Base-by-base conservation (phyloP, 2,113 vertebrate genomes). In the Triplophysa rosa region DNA sequence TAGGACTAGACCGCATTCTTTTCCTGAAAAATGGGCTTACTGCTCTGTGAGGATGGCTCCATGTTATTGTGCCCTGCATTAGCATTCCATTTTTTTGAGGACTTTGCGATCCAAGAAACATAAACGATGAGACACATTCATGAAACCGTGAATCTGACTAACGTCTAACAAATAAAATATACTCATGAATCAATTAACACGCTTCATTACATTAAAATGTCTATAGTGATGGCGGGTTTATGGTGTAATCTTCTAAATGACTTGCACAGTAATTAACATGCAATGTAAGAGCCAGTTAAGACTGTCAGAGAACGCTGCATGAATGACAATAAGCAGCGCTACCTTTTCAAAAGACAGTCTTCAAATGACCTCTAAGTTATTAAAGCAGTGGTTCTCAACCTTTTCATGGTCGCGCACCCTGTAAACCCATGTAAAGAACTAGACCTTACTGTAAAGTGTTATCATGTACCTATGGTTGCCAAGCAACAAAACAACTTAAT, bases 211-310 rank as follows among this genome's bases (percentile, higher is more conserved):
- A 67, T 17, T 68, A 61, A 74, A 78, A 72, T 70, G 59, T 52
- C 69, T 68, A 52, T 12, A 66, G 42, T 64, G 26, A 68, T 66
- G 23, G 47, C 24, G 26, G 11, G 24, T 61, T 23, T 40, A 61
- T 67, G 19, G 29, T 59, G 77, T 42, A 59, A 17, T 47, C 37
- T 19, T 73, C 12, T 74, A 72, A 33, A 58, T 61, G 62, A 69
- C 69, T 72, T 78, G 11, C 45, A 67, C 56, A 11, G 14, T 67
- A 68, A 80, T 77, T 71, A 81, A 49, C 71, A 71, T 65, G 45
- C 59, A 68, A 26, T 26, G 69, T 67, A 56, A 65, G 62, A 19
- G 58, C 52, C 67, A 37, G 49, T 67, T 52, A 69, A 37, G 13
- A 65, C 59, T 12, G 58, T 45, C n/a, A 79, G 52, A 42, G 21